These are phyloP conservation scores for Tupaia tana DNA, from an alignment of 2,113 vertebrate genomes.

Conservation along the genomic window DNA sequence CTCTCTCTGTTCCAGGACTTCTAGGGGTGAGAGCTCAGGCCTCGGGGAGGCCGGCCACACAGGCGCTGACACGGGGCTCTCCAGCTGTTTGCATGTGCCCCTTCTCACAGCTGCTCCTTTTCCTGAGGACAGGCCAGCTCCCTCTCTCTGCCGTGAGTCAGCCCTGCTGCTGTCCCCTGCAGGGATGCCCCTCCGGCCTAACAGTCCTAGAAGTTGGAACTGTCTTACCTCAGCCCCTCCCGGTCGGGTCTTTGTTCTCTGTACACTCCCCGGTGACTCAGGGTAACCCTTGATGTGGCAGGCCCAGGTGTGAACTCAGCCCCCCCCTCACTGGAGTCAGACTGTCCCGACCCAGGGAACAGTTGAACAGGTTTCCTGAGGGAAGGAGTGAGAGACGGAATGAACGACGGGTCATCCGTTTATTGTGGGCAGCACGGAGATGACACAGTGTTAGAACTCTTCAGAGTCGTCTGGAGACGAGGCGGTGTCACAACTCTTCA, in stretches of 20 bases:
- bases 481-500: no score
- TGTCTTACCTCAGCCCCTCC: not conserved
- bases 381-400: no score
- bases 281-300: not conserved
- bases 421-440: no score
- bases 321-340: not conserved
- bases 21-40: not conserved
- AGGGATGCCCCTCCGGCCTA: not conserved
- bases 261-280: not conserved
- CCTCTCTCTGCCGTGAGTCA: not conserved
- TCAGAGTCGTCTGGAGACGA: no score
- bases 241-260: not conserved
- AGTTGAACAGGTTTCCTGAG: no score
- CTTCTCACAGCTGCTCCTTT: not conserved
- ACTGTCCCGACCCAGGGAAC: no score
- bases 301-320: not conserved
- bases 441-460: no score
- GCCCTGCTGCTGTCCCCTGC: not conserved
- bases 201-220: not conserved
- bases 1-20: no score
- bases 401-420: no score
- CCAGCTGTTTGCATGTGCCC: not conserved
- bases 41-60: fast-evolving
- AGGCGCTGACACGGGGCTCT: fast-evolving
- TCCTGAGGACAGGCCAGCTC: fast-evolving